These are phyloP conservation scores for Polyergus mexicanus DNA, from an alignment of 1,140 invertebrate genomes.

Conservation along the genomic window DNA sequence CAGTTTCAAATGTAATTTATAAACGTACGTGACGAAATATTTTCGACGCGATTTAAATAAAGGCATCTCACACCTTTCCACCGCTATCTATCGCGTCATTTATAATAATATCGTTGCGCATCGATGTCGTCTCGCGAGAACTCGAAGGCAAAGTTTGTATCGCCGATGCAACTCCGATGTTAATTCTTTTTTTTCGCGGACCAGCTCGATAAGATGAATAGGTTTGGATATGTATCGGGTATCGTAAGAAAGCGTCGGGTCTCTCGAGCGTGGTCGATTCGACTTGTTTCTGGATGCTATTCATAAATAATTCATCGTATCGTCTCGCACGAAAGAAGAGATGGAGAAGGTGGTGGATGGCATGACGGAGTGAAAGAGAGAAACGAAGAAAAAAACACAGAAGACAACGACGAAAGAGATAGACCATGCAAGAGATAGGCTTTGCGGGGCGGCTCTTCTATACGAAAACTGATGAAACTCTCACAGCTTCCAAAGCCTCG, in stretches of 20 bases:
- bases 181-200: constrained; percentile 52
- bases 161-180: constrained; percentile 31
- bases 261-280: constrained; percentile 66
- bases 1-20: constrained; percentile 46
- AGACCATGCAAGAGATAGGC: constrained; percentile 29
- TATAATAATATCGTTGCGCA: constrained; percentile 21
- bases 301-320: constrained; percentile 80
- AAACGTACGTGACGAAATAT: constrained; percentile 52
- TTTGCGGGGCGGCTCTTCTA: constrained; percentile 21
- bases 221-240: constrained; percentile 66
- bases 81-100: constrained; percentile 26
- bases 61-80: background rate
- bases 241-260: constrained; percentile 53
- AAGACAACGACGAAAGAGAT: background rate
- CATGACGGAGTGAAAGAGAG: constrained; percentile 7
- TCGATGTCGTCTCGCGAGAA: constrained; percentile 25
- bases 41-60: constrained; percentile 45
- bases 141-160: background rate
- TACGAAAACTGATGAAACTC: constrained; percentile 38
- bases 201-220: constrained; percentile 66
- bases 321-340: constrained; percentile 42
- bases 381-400: background rate
- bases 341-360: constrained; percentile 31
- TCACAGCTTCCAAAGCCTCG: background rate
- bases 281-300: constrained; percentile 72